Conservation (phyloP, 2,888 invertebrate genomes). For the Chalcosyrphus nemorum region DNA sequence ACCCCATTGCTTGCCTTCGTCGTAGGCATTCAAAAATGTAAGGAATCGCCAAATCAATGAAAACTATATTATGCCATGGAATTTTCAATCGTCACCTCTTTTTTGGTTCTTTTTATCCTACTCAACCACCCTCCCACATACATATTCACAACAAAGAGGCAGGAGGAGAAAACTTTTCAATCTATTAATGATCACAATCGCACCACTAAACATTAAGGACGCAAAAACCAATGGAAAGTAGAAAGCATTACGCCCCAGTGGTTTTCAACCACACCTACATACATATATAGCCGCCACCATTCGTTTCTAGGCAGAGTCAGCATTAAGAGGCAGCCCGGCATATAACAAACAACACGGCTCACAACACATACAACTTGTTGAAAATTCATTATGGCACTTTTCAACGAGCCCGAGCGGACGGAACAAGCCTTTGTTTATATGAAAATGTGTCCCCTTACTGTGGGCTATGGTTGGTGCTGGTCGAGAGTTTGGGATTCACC, state of each 20-base stretch:
- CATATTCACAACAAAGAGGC: neutral
- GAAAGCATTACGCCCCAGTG: conserved; percentile 38
- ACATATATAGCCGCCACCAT: conserved; percentile 2
- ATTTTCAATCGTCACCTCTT: neutral
- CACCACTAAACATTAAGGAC: conserved; percentile 67
- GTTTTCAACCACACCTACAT: conserved; percentile 54
- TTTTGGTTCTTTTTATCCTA: neutral
- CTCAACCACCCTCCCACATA: neutral
- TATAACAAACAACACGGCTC: conserved; percentile 23
- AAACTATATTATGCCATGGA: neutral
- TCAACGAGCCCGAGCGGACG: conserved; percentile 48
- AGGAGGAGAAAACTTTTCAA: conserved; percentile 54
- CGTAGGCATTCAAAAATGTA: neutral
- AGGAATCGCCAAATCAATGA: conserved; percentile 31
- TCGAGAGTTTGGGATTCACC: conserved; percentile 17
- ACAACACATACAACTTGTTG: conserved; percentile 69
- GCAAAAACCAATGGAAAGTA: conserved; percentile 36
- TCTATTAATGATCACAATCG: conserved; percentile 70
- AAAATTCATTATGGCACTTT: conserved; percentile 71
- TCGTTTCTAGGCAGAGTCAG: no score
- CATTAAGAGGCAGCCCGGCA: neutral
- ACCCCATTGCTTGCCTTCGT: conserved; percentile 11
- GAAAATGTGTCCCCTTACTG: conserved; percentile 58
- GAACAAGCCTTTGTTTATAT: conserved; percentile 62
- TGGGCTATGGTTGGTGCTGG: conserved; percentile 6